These are phyloP conservation scores for Musca vetustissima DNA, from an alignment of 1,140 invertebrate genomes.

Conservation along the genomic window DNA sequence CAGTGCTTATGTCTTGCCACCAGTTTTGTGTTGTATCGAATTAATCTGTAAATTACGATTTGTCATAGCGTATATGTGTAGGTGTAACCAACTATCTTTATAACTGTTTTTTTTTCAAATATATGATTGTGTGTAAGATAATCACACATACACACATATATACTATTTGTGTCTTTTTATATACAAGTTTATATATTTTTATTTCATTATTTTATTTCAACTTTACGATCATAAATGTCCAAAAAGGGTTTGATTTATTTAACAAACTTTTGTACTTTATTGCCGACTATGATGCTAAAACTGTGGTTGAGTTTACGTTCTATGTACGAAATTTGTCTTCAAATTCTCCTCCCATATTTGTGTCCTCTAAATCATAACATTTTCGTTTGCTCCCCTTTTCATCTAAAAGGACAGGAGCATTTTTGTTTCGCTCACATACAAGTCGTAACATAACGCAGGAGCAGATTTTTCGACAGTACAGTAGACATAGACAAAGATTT, in stretches of 20 bases:
- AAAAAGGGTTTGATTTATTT: constrained; percentile 49
- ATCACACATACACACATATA: neutral
- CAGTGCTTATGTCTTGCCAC: too few species aligned
- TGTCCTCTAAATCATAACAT: neutral
- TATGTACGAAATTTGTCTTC: neutral
- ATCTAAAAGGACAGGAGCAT: too few species aligned
- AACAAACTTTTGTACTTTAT: constrained; percentile 43
- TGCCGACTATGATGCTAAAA: constrained; percentile 28
- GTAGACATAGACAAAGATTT: constrained; percentile 28
- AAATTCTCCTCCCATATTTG: neutral
- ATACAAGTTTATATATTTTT: neutral
- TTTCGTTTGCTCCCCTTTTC: too few species aligned
- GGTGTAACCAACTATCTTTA: constrained; percentile 4
- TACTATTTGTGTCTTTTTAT: neutral
- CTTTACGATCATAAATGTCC: constrained; percentile 55
- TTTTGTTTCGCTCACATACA: constrained; percentile 5
- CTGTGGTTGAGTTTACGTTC: constrained; percentile 26
- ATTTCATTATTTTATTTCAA: constrained; percentile 40
- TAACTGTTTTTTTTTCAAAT: neutral
- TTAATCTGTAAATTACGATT: too few species aligned
- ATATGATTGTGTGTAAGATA: neutral
- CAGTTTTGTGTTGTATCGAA: too few species aligned
- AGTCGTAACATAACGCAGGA: constrained; percentile 16
- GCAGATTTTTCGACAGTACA: constrained; percentile 29
- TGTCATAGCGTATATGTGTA: neutral